A percentile compares a stretch with the other conserved stretches of the same genome.
Evolutionary conservation across 2,797 vertebrate genomes (phyloP).

Genomic region (Urosaurus nigricauda): DNA sequence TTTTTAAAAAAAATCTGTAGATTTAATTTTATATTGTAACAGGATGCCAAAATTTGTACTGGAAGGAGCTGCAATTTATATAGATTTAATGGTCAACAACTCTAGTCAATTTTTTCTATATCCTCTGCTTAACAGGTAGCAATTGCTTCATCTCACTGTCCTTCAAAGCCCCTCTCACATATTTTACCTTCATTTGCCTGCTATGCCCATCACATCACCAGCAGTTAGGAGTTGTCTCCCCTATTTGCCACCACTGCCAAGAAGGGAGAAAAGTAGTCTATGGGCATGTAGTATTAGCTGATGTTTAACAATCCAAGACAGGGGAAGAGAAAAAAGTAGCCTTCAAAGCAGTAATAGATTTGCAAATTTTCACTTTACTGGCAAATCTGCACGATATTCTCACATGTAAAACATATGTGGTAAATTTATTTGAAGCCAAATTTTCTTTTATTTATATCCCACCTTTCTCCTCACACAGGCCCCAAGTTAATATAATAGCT

Average conservation of each 20-base stretch:
- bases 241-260: slow-evolving; percentile 26
- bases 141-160: neutral
- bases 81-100: neutral
- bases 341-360: slow-evolving; percentile 3
- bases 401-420: slow-evolving; percentile 4
- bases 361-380: slow-evolving; percentile 16
- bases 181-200: slow-evolving; percentile 29
- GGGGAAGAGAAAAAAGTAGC: slow-evolving; percentile 16
- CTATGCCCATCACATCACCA: slow-evolving; percentile 35
- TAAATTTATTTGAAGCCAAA: neutral
- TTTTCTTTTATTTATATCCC: too few species aligned
- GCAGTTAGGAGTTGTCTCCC: slow-evolving; percentile 13
- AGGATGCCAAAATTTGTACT: neutral
- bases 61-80: neutral
- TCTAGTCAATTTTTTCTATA: neutral
- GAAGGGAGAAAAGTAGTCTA: slow-evolving; percentile 11
- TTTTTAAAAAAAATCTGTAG: too few species aligned
- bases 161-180: neutral
- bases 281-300: slow-evolving; percentile 23
- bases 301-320: slow-evolving; percentile 34
- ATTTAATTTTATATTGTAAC: neutral
- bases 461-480: too few species aligned
- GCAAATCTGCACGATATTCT: slow-evolving; percentile 20
- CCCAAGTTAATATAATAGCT: neutral
- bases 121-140: neutral